Evolutionary conservation across 2,888 invertebrate genomes (phyloP).

Genomic region (Lasioglossum marginatum): DNA sequence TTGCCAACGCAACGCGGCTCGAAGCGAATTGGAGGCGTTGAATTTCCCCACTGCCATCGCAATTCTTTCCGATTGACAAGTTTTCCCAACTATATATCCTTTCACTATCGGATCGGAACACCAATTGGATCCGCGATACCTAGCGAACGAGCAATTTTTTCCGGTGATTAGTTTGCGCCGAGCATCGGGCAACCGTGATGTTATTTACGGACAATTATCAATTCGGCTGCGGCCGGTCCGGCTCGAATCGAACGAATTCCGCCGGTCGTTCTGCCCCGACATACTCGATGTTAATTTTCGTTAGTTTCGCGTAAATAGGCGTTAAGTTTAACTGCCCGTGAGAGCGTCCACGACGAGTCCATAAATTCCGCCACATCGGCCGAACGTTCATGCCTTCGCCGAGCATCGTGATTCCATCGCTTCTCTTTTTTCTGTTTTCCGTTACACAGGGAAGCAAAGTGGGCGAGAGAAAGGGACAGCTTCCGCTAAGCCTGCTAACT

Average conservation of each 20-base stretch:
- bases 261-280: slow-evolving; percentile 12
- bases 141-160: slow-evolving; percentile 26
- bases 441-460: neutral
- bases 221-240: slow-evolving; percentile 18
- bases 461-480: slow-evolving; percentile 9
- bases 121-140: neutral
- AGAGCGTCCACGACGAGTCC: slow-evolving; percentile 39
- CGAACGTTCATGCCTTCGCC: slow-evolving; percentile 28
- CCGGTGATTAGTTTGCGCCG: slow-evolving; percentile 32
- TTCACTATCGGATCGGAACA: neutral
- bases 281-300: slow-evolving; percentile 55
- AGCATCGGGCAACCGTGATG: neutral
- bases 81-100: neutral
- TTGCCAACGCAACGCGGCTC: neutral
- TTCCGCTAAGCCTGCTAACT: slow-evolving; percentile 76
- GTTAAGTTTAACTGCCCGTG: slow-evolving; percentile 59
- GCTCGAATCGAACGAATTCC: slow-evolving; percentile 39
- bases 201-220: slow-evolving; percentile 44
- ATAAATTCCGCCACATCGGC: slow-evolving; percentile 45
- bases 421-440: neutral
- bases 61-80: slow-evolving; percentile 7
- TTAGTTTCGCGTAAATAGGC: slow-evolving; percentile 57
- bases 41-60: neutral
- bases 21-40: neutral
- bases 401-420: slow-evolving; percentile 29